Evolutionary conservation across 2,888 invertebrate species (phyloP).

Genomic region (Himalopsyche japonica): DNA sequence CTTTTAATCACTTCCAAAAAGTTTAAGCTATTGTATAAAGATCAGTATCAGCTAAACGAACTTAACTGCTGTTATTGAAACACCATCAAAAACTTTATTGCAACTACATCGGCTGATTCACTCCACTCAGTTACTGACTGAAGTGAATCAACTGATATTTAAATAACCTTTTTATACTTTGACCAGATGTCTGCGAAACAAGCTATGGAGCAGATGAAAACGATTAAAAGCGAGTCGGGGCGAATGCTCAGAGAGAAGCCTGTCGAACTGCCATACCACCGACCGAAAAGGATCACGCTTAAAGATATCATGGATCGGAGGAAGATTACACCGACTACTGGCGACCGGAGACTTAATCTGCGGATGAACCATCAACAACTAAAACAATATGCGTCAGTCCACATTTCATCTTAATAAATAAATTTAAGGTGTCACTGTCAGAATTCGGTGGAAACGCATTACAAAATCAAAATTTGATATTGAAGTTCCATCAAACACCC

Average conservation of each 20-base stretch:
- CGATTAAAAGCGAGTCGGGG: conserved; percentile 84
- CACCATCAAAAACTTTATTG: too few species aligned
- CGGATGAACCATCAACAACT: conserved; percentile 73
- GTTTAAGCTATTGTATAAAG: too few species aligned
- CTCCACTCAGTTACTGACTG: conserved; percentile 40
- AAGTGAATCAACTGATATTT: conserved; percentile 40
- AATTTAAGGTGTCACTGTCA: too few species aligned
- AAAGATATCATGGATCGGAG: conserved; percentile 73
- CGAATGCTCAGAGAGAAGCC: conserved; percentile 75
- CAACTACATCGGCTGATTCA: too few species aligned
- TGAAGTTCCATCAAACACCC: too few species aligned
- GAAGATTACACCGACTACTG: conserved; percentile 49
- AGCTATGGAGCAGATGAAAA: conserved; percentile 70
- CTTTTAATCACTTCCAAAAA: too few species aligned
- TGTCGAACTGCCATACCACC: conserved; percentile 83
- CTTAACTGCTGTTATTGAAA: too few species aligned
- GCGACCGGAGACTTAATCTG: conserved; percentile 55
- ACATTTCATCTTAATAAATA: neutral
- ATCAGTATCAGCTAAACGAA: too few species aligned
- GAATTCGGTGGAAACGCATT: too few species aligned
- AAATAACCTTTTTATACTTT: neutral
- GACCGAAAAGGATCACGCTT: conserved; percentile 76
- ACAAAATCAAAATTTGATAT: too few species aligned
- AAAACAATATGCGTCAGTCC: conserved; percentile 66
- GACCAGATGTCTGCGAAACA: conserved; percentile 67